Evolutionary conservation across 1,140 invertebrate genomes (phyloP).

Genomic region (Elymnias hypermnestra): DNA sequence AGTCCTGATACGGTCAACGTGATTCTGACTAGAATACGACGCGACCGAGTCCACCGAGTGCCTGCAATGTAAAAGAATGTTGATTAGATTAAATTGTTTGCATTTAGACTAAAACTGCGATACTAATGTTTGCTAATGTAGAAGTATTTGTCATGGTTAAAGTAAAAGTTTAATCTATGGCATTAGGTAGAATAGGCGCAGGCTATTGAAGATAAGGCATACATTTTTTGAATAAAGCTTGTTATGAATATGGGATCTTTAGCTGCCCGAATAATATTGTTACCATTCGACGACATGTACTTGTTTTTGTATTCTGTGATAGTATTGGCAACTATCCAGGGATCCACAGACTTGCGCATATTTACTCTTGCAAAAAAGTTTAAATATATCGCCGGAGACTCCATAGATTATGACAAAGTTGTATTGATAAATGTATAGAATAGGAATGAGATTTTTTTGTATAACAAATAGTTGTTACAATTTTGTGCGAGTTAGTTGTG

Average conservation of each 20-base stretch:
- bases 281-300: too few species aligned
- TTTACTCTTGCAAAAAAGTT: constrained; percentile 13
- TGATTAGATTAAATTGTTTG: constrained; percentile 51
- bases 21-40: constrained; percentile 76
- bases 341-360: constrained; percentile 1
- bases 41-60: constrained; percentile 76
- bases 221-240: too few species aligned
- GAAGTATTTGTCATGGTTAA: background rate
- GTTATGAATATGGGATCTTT: too few species aligned
- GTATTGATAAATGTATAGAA: too few species aligned
- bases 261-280: too few species aligned
- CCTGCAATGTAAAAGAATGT: constrained; percentile 56
- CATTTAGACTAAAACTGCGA: background rate
- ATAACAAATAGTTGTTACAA: too few species aligned
- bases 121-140: background rate
- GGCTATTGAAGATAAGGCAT: too few species aligned
- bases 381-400: background rate
- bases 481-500: too few species aligned
- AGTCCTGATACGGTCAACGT: constrained; percentile 75
- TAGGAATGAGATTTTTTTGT: too few species aligned
- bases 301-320: constrained; percentile 2
- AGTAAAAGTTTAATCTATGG: background rate
- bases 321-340: constrained; percentile 11
- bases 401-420: too few species aligned
- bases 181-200: background rate